Evolutionary conservation across 1,140 invertebrate genomes (phyloP).

Genomic region (Yoshiicerus persimilis): DNA sequence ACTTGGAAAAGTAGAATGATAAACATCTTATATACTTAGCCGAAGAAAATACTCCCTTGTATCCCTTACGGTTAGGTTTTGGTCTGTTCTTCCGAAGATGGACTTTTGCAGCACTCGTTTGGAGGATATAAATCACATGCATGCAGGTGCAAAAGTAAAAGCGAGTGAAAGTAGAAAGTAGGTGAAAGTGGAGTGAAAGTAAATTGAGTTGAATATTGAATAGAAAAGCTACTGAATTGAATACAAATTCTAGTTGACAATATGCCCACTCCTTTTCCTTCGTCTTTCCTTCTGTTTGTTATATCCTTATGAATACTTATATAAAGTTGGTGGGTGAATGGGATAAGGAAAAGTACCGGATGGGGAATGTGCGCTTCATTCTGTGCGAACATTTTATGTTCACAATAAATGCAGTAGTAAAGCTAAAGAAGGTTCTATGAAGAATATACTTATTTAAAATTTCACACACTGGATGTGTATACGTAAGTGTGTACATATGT

Average conservation of each 20-base stretch:
- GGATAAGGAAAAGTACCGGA: not conserved
- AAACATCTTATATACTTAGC: not conserved
- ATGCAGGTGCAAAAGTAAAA: slow-evolving; percentile 3
- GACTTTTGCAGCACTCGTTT: not conserved
- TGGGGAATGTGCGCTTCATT: not conserved
- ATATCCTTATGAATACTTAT: not conserved
- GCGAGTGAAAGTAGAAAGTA: not conserved
- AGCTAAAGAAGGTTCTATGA: too few relatives aligned
- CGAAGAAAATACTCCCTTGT: not conserved
- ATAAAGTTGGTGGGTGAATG: not conserved
- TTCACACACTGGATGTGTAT: not conserved
- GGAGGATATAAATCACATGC: not conserved
- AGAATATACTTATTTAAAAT: not conserved
- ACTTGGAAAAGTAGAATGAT: not conserved
- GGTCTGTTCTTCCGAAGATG: not conserved
- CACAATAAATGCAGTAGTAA: not conserved
- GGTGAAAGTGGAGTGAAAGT: not conserved
- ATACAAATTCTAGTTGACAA: slow-evolving; percentile 14
- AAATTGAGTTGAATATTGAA: slow-evolving; percentile 25
- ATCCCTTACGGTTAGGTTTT: not conserved
- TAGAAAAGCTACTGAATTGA: not conserved
- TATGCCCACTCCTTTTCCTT: not conserved
- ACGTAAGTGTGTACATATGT: not conserved
- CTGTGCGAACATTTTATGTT: not conserved
- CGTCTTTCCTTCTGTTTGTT: not conserved